Evolutionary conservation across 2,797 vertebrate species (phyloP).

Genomic region (Garrulus glandarius): DNA sequence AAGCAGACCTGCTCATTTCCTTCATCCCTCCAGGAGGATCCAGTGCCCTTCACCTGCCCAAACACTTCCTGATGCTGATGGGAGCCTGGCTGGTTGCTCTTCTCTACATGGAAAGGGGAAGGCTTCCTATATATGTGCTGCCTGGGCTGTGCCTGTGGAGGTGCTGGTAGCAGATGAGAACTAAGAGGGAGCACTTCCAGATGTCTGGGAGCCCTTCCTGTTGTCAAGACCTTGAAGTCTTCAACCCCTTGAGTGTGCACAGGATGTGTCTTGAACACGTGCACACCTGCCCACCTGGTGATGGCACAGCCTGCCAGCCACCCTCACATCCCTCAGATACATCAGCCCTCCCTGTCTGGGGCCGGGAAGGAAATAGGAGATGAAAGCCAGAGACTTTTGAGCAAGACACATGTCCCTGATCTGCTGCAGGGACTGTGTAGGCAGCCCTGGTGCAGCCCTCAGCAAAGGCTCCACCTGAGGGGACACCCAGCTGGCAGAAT

Average conservation of each 20-base stretch:
- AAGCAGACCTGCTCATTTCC: not conserved
- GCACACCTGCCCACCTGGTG: fast-evolving
- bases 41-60: not conserved
- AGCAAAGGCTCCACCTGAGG: not conserved
- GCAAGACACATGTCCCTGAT: not conserved
- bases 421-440: not conserved
- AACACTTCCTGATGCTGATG: not conserved
- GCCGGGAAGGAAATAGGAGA: not conserved
- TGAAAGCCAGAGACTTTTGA: not conserved
- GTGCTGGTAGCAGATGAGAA: not conserved
- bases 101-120: not conserved
- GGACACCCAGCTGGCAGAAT: not conserved
- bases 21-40: not conserved
- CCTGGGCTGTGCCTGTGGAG: not conserved
- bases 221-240: not conserved
- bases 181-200: not conserved
- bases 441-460: not conserved
- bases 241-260: fast-evolving
- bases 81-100: not conserved
- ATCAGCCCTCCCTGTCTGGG: not conserved
- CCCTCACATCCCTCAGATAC: not conserved
- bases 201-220: not conserved
- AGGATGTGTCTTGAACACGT: fast-evolving
- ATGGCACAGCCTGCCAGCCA: not conserved
- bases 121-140: not conserved